These are phyloP conservation scores for Tenthredo amoena DNA, from an alignment of 2,888 invertebrate genomes.

Conservation along the genomic window DNA sequence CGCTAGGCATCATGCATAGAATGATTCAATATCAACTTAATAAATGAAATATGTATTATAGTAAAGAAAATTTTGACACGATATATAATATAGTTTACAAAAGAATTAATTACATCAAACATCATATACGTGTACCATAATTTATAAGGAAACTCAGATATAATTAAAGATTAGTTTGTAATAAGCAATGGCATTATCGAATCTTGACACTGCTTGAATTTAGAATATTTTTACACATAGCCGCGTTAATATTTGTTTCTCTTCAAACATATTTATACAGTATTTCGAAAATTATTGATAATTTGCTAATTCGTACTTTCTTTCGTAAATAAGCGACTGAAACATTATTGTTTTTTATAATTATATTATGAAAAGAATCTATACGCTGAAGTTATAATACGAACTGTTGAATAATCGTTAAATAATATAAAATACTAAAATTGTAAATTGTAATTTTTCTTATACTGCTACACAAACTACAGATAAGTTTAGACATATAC, in stretches of 20 bases:
- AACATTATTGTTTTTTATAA: background rate
- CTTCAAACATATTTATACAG: background rate
- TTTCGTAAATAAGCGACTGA: conserved; percentile 32
- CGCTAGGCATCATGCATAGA: conserved; percentile 5
- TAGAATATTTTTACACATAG: background rate
- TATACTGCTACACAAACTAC: conserved; percentile 73
- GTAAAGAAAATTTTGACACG: background rate
- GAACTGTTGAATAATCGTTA: conserved; percentile 13
- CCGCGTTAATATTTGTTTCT: background rate
- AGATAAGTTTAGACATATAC: conserved; percentile 77
- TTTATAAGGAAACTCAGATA: background rate
- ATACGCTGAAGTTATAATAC: background rate
- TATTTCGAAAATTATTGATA: background rate
- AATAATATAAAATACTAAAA: conserved; percentile 36
- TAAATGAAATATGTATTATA: background rate
- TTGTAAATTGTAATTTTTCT: conserved; percentile 58
- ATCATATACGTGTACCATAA: background rate
- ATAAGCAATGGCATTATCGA: conserved; percentile 16
- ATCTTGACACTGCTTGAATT: conserved; percentile 14
- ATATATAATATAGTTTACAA: conserved; percentile 17
- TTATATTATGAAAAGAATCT: background rate
- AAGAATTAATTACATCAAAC: conserved; percentile 34
- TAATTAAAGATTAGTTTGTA: background rate
- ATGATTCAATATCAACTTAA: background rate
- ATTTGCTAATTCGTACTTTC: no score